Percentiles rank a stretch among this genome's conserved stretches.
Evolutionary conservation across 2,888 invertebrate genomes (phyloP).

Genomic region (Pyrgus malvae): DNA sequence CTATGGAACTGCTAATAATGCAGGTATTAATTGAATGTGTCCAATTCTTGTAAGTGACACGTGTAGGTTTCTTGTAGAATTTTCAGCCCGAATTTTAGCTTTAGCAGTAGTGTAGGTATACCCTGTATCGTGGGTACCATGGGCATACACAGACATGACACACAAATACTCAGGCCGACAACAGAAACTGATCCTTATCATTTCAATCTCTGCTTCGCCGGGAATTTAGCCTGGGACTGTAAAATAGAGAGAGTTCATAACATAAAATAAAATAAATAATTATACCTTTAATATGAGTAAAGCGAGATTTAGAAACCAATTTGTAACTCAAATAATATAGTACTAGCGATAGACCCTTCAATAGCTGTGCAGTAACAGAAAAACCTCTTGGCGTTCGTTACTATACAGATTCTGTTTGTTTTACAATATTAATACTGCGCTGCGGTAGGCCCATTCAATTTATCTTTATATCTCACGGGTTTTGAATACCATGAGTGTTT

Average conservation of each 20-base stretch:
- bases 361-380: slow-evolving; percentile 15
- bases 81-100: too few relatives aligned
- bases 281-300: too few relatives aligned
- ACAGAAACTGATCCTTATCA: too few relatives aligned
- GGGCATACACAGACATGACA: too few relatives aligned
- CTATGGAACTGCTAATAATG: slow-evolving; percentile 2
- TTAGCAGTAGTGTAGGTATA: too few relatives aligned
- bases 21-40: slow-evolving; percentile 4
- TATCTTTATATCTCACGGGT: slow-evolving; percentile 43
- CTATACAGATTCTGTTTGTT: slow-evolving; percentile 54
- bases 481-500: background rate
- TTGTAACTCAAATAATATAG: background rate
- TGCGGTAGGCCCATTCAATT: slow-evolving; percentile 63
- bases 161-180: too few relatives aligned
- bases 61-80: background rate
- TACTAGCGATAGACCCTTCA: slow-evolving; percentile 1
- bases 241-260: too few relatives aligned
- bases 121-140: too few relatives aligned
- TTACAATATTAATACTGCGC: slow-evolving; percentile 44
- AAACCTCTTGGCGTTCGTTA: slow-evolving; percentile 44
- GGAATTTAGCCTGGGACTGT: too few relatives aligned
- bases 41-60: slow-evolving; percentile 1
- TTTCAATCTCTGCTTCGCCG: too few relatives aligned
- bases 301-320: too few relatives aligned
- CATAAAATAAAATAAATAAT: too few relatives aligned